A percentile compares a stretch with the other conserved stretches of the same genome.
These are phyloP conservation scores for Olivierus martensii DNA, from an alignment of 1,140 invertebrate genomes.

Conservation along the genomic window DNA sequence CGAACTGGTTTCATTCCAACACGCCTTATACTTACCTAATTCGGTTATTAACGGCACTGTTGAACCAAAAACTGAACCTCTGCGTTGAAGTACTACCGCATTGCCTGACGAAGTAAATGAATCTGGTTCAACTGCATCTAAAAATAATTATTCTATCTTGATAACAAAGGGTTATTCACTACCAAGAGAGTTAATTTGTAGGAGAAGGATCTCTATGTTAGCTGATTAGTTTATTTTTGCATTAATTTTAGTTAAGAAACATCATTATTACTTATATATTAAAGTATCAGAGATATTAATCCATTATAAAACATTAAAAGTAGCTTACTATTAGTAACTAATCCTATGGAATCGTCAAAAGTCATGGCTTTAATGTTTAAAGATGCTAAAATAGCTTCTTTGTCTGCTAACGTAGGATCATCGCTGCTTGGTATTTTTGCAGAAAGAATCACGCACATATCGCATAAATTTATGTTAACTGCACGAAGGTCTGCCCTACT, in stretches of 20 bases:
- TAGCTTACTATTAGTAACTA: conserved; percentile 38
- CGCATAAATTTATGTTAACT: conserved; percentile 97
- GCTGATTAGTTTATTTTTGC: neutral
- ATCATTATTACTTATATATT: neutral
- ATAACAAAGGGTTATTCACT: no score
- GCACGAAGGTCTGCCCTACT: conserved; percentile 94
- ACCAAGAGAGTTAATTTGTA: neutral
- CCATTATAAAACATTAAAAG: neutral
- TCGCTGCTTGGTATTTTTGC: conserved; percentile 92
- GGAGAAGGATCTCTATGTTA: neutral
- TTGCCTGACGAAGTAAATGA: conserved; percentile 49
- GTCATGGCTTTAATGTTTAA: conserved; percentile 99
- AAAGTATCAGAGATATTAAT: neutral
- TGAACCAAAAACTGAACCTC: conserved; percentile 90
- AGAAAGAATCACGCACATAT: conserved; percentile 95
- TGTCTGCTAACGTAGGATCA: conserved; percentile 96
- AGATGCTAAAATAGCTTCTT: conserved; percentile 97
- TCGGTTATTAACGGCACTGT: conserved; percentile 98
- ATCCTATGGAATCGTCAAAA: conserved; percentile 91
- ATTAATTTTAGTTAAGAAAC: neutral
- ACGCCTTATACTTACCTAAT: conserved; percentile 52
- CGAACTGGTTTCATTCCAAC: no score
- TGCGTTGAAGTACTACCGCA: conserved; percentile 76
- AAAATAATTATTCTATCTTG: neutral
- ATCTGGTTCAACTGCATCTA: conserved; percentile 22